Evolutionary conservation across 2,888 invertebrate species (phyloP).

Genomic region (Elaeidobius kamerunicus): DNA sequence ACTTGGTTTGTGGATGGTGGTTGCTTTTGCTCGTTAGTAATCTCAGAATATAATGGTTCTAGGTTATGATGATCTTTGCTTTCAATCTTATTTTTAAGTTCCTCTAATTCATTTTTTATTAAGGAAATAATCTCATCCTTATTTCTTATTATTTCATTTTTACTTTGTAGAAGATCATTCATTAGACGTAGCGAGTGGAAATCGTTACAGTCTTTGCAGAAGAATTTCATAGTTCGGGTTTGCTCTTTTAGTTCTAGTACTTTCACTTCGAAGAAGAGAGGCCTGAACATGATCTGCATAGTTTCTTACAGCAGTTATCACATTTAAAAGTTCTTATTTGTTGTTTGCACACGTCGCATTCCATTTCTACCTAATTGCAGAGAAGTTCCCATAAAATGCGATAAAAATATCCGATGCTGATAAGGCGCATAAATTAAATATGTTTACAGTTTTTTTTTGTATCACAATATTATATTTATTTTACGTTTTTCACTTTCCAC

Average conservation of each 20-base stretch:
- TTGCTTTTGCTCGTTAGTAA: not conserved
- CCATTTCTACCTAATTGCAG: slow-evolving; percentile 2
- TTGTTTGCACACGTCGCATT: slow-evolving; percentile 2
- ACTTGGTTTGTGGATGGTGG: not conserved
- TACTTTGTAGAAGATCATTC: not conserved
- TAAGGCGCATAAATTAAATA: no score
- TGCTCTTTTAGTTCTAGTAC: not conserved
- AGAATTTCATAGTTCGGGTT: not conserved
- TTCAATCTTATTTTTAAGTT: not conserved
- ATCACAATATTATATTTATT: not conserved
- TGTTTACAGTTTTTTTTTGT: not conserved
- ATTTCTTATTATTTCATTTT: not conserved
- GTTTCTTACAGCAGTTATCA: not conserved
- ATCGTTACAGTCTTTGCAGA: not conserved
- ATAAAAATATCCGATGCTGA: no score
- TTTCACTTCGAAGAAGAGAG: not conserved
- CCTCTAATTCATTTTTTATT: not conserved
- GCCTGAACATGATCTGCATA: not conserved
- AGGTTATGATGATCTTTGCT: not conserved
- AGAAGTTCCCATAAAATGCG: no score
- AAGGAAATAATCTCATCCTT: not conserved
- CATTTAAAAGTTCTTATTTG: not conserved
- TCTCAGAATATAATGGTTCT: not conserved
- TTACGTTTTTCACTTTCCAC: not conserved
- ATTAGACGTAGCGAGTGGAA: not conserved